Conservation (phyloP, 2,113 vertebrate species). For the Acanthisitta chloris region DNA sequence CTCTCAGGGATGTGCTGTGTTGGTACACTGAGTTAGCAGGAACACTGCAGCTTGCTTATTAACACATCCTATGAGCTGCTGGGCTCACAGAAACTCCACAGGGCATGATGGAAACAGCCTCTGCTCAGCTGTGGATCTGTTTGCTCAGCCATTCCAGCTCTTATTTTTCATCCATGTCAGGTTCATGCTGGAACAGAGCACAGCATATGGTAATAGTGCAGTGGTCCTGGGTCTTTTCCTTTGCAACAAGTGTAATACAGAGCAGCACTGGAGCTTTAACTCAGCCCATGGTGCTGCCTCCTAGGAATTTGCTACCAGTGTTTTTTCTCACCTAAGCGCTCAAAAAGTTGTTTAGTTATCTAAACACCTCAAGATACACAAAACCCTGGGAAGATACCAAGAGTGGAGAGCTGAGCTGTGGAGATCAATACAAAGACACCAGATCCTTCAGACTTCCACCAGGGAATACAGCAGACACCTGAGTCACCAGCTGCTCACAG, state of each 20-base stretch:
- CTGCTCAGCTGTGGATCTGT: not conserved
- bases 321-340: not conserved
- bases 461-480: not conserved
- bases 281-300: not conserved
- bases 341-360: not conserved
- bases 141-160: not conserved
- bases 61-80: rapidly evolving
- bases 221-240: not conserved
- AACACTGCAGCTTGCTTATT: rapidly evolving
- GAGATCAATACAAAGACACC: not conserved
- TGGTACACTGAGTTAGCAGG: not conserved
- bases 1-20: not conserved
- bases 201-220: rapidly evolving
- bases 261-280: not conserved
- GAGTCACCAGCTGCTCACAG: not conserved
- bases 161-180: not conserved
- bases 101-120: not conserved
- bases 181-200: not conserved
- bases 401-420: not conserved
- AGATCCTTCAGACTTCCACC: not conserved
- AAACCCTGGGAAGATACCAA: not conserved
- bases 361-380: not conserved
- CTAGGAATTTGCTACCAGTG: not conserved
- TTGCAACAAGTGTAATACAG: not conserved
- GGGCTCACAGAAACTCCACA: not conserved